These are phyloP conservation scores for Gallinago nigripennis DNA, from an alignment of 2,797 vertebrate species.

Conservation along the genomic window DNA sequence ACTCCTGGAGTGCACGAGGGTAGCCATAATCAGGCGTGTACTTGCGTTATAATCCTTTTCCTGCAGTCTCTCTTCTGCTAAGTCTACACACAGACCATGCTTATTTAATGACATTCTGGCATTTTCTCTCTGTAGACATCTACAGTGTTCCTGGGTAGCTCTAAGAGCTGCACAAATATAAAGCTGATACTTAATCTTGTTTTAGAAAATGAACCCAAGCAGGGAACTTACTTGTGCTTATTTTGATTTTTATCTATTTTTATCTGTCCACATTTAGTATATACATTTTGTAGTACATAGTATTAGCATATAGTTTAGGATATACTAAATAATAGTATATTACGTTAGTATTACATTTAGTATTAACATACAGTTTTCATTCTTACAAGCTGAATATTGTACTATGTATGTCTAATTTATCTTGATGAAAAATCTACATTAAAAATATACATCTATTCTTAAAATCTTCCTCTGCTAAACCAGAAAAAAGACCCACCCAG, in stretches of 20 bases:
- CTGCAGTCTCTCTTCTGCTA: background rate
- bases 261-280: background rate
- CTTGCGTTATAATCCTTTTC: background rate
- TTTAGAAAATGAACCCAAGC: background rate
- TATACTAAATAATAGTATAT: background rate
- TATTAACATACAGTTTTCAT: background rate
- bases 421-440: background rate
- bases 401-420: background rate
- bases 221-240: background rate
- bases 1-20: background rate
- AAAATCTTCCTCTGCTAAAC: background rate
- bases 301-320: background rate
- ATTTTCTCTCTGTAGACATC: background rate
- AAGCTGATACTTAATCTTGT: background rate
- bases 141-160: background rate
- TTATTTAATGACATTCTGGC: background rate
- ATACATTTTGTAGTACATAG: background rate
- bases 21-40: background rate
- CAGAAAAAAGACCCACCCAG: background rate
- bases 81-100: background rate
- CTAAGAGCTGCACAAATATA: background rate
- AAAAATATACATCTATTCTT: background rate
- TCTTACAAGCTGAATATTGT: background rate
- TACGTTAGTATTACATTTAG: background rate
- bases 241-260: background rate